Evolutionary conservation across 2,888 invertebrate species (phyloP).

Genomic region (Pharmacophagus antenor): DNA sequence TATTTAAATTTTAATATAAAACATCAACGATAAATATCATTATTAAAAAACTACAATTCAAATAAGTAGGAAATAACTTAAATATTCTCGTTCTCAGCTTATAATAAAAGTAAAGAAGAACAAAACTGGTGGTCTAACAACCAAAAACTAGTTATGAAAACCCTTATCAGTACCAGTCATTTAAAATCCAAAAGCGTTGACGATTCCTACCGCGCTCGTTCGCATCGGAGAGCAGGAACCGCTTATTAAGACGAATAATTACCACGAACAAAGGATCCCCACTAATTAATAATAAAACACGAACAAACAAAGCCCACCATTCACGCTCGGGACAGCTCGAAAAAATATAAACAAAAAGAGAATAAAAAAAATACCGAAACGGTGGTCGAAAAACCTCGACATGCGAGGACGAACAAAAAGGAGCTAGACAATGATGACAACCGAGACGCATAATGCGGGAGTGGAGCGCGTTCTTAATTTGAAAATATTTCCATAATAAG

Average conservation of each 20-base stretch:
- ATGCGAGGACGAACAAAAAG: conserved; percentile 78
- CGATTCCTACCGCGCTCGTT: conserved; percentile 63
- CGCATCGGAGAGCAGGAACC: conserved; percentile 75
- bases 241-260: conserved; percentile 81
- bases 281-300: conserved; percentile 82
- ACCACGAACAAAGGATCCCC: conserved; percentile 77
- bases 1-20: too few species aligned
- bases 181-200: conserved; percentile 62
- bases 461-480: conserved; percentile 75
- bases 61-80: not conserved
- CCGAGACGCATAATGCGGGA: conserved; percentile 80
- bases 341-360: conserved; percentile 58
- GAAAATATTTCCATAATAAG: conserved; percentile 81
- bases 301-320: conserved; percentile 77
- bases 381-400: conserved; percentile 79
- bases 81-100: not conserved
- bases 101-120: conserved; percentile 23
- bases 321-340: conserved; percentile 72
- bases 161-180: conserved; percentile 52
- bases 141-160: conserved; percentile 47
- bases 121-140: conserved; percentile 35
- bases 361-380: conserved; percentile 74
- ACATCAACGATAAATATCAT: too few species aligned
- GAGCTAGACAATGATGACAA: conserved; percentile 78
- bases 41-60: not conserved